These are phyloP conservation scores for Ceratothoa steindachneri DNA, from an alignment of 2,888 invertebrate species.

Conservation along the genomic window DNA sequence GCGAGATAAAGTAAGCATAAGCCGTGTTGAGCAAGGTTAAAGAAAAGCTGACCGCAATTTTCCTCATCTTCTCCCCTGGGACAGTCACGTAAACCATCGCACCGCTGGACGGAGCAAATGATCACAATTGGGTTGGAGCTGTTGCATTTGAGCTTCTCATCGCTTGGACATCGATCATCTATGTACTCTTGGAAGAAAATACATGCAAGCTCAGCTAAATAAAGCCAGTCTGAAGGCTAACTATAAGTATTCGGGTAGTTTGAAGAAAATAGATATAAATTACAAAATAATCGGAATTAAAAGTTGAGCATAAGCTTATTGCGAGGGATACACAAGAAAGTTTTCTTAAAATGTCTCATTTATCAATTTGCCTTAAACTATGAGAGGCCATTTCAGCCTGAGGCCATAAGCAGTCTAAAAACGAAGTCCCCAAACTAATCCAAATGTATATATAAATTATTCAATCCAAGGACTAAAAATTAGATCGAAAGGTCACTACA, in stretches of 20 bases:
- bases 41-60: conserved; percentile 47
- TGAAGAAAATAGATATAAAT: background rate
- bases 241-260: background rate
- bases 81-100: conserved; percentile 52
- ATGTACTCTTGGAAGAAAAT: background rate
- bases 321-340: too few relatives aligned
- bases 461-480: too few relatives aligned
- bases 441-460: too few relatives aligned
- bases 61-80: conserved; percentile 50
- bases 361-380: too few relatives aligned
- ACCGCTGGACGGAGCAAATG: conserved; percentile 47
- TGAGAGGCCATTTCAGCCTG: too few relatives aligned
- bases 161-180: conserved; percentile 24
- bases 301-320: too few relatives aligned
- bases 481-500: too few relatives aligned
- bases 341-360: too few relatives aligned
- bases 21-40: too few relatives aligned
- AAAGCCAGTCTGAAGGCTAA: background rate
- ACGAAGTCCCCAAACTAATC: too few relatives aligned
- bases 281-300: background rate
- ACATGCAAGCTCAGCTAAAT: conserved; percentile 8
- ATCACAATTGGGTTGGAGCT: background rate
- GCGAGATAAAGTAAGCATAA: too few relatives aligned
- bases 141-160: conserved; percentile 21
- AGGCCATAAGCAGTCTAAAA: too few relatives aligned